Evolutionary conservation across 2,888 invertebrate genomes (phyloP).

Genomic region (Meta bourneti): DNA sequence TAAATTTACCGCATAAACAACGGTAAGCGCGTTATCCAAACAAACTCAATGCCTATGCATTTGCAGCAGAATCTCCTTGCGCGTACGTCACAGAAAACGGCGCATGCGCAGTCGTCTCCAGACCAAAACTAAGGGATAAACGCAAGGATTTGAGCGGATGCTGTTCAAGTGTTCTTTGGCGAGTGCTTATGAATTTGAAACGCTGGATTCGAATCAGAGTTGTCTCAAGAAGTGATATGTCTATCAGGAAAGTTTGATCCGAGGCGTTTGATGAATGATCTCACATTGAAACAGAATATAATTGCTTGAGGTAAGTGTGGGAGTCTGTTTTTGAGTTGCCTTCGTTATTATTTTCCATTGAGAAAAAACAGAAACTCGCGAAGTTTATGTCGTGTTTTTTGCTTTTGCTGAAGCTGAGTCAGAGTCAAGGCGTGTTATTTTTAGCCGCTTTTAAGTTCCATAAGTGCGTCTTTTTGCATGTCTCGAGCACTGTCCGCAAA

Average conservation of each 20-base stretch:
- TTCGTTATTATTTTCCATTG: neutral
- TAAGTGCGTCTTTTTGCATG: conserved; percentile 48
- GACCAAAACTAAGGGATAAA: conserved; percentile 40
- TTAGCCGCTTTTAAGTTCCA: conserved; percentile 15
- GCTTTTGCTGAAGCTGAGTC: conserved; percentile 44
- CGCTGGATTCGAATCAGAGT: conserved; percentile 12
- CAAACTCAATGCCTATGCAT: conserved; percentile 53
- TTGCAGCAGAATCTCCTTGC: conserved; percentile 50
- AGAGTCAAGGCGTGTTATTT: conserved; percentile 43
- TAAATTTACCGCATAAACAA: conserved; percentile 60
- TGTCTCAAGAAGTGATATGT: neutral
- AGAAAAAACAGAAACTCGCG: conserved; percentile 32
- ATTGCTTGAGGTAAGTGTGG: neutral
- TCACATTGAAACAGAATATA: neutral
- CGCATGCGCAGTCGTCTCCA: conserved; percentile 40
- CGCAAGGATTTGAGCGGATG: conserved; percentile 43
- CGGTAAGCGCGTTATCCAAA: conserved; percentile 46
- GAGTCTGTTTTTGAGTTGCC: conserved; percentile 19
- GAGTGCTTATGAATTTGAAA: conserved; percentile 61
- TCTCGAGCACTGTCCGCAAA: neutral
- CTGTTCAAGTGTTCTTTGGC: conserved; percentile 60
- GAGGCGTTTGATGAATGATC: neutral
- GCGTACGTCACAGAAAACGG: conserved; percentile 40
- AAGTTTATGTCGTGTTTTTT: conserved; percentile 49
- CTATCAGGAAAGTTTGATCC: neutral